A percentile compares a stretch with the other conserved stretches of the same genome.
Evolutionary conservation across 2,888 invertebrate genomes (phyloP).

Genomic region (Crossocerus cetratus): DNA sequence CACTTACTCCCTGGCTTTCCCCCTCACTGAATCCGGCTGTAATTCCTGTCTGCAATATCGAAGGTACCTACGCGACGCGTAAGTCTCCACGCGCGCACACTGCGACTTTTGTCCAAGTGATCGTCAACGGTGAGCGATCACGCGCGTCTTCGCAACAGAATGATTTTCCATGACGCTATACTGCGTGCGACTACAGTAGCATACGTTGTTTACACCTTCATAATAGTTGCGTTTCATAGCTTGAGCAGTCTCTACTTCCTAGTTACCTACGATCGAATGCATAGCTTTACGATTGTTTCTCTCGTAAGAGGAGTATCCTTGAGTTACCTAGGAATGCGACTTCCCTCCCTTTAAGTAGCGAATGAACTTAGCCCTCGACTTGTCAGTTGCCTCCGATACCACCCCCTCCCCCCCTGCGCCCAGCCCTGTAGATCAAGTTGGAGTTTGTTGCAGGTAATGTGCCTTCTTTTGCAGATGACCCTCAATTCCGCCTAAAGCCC

Average conservation of each 20-base stretch:
- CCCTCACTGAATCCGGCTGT: neutral
- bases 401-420: too few species aligned
- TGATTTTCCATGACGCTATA: constrained; percentile 6
- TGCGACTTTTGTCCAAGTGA: constrained; percentile 24
- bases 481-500: neutral
- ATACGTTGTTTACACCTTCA: neutral
- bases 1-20: constrained; percentile 43
- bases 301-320: neutral
- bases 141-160: constrained; percentile 10
- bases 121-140: neutral
- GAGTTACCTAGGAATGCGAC: neutral
- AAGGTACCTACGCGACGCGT: constrained; percentile 20
- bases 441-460: neutral
- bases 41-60: constrained; percentile 15
- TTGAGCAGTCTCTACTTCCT: neutral
- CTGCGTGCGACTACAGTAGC: constrained; percentile 7
- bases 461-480: constrained; percentile 2
- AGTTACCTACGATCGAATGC: neutral
- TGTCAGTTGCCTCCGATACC: neutral
- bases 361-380: neutral
- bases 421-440: neutral
- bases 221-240: constrained; percentile 1
- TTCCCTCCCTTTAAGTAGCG: neutral
- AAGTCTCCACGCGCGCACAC: constrained; percentile 30
- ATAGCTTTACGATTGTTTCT: neutral